These are phyloP conservation scores for Heptascelio sp. DNA, from an alignment of 2,888 invertebrate species.

Conservation along the genomic window DNA sequence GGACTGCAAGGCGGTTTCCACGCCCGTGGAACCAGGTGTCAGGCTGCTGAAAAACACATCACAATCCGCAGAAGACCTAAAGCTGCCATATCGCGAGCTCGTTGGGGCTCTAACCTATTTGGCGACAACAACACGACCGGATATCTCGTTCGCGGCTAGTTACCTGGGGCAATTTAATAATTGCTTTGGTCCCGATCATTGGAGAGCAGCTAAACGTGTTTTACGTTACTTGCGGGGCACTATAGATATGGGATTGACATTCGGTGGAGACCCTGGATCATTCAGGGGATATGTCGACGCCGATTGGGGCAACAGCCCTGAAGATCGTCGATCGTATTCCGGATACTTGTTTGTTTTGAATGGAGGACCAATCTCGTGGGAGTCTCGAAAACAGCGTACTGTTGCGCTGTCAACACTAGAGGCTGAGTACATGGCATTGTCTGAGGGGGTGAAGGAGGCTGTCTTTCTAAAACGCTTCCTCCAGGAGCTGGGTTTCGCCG, in stretches of 20 bases:
- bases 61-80: no score
- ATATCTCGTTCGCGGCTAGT: background rate
- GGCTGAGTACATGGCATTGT: constrained; percentile 66
- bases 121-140: constrained; percentile 20
- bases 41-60: no score
- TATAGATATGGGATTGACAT: constrained; percentile 69
- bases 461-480: constrained; percentile 41
- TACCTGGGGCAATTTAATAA: constrained; percentile 28
- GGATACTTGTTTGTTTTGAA: constrained; percentile 65
- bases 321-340: constrained; percentile 68
- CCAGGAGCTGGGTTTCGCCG: constrained; percentile 43
- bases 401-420: constrained; percentile 67
- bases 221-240: constrained; percentile 76
- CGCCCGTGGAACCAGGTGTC: no score
- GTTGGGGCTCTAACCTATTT: constrained; percentile 55
- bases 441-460: constrained; percentile 56
- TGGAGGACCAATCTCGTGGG: constrained; percentile 61
- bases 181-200: constrained; percentile 13
- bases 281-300: constrained; percentile 76
- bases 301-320: constrained; percentile 73
- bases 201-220: constrained; percentile 52
- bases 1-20: no score
- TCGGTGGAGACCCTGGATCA: constrained; percentile 6
- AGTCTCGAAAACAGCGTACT: constrained; percentile 61
- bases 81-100: no score